Conservation (phyloP, 2,888 invertebrate species). For the Apoda limacodes region DNA sequence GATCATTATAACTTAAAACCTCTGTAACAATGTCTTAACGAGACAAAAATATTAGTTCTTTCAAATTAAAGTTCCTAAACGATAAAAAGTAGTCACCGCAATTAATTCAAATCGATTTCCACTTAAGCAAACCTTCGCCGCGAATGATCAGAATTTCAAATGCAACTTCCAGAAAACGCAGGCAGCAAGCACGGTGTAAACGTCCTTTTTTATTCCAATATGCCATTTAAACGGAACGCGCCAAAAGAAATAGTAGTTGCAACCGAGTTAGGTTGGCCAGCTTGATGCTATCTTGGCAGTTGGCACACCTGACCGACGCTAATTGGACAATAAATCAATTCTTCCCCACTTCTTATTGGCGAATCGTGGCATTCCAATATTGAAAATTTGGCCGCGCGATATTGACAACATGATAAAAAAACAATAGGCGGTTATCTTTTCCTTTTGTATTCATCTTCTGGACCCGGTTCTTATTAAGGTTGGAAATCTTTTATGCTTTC, state of each 20-base stretch:
- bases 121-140: constrained; percentile 50
- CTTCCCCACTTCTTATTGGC: constrained; percentile 69
- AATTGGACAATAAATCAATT: constrained; percentile 72
- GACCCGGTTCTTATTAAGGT: constrained; percentile 64
- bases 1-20: too few relatives aligned
- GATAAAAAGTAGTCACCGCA: constrained; percentile 44
- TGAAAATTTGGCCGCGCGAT: constrained; percentile 70
- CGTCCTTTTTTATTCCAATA: constrained; percentile 66
- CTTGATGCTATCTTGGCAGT: constrained; percentile 69
- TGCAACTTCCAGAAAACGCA: constrained; percentile 52
- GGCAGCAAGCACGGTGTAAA: constrained; percentile 57
- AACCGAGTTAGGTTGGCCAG: constrained; percentile 63
- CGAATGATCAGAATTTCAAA: constrained; percentile 65
- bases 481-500: constrained; percentile 55
- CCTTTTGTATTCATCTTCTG: constrained; percentile 67
- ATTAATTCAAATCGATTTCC: constrained; percentile 67
- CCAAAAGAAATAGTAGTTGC: constrained; percentile 63
- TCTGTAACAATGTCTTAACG: constrained; percentile 25
- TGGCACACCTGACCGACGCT: constrained; percentile 71
- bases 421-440: constrained; percentile 63
- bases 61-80: constrained; percentile 55
- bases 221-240: constrained; percentile 63
- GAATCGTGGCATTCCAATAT: constrained; percentile 69
- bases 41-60: constrained; percentile 35
- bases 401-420: constrained; percentile 71